Conservation (phyloP, 2,888 invertebrate genomes). For the Dasypolia templi region DNA sequence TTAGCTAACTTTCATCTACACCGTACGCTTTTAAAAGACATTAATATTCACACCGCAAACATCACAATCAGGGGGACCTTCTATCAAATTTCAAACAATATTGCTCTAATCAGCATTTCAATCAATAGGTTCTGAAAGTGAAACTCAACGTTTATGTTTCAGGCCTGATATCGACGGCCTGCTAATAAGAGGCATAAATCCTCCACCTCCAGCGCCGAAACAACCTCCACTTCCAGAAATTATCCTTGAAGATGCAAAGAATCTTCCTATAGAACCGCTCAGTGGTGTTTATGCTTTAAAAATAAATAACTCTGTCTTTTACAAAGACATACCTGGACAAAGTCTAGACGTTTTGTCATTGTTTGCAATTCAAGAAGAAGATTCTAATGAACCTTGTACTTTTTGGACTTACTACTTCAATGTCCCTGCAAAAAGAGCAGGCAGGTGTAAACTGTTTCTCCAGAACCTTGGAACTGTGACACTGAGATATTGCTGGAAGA, state of each 20-base stretch:
- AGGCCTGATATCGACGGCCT: conserved; percentile 79
- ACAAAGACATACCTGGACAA: conserved; percentile 76
- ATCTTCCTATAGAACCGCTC: conserved; percentile 52
- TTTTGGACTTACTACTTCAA: conserved; percentile 87
- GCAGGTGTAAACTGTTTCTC: conserved; percentile 81
- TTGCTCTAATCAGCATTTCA: too few species aligned
- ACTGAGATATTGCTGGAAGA: conserved; percentile 88
- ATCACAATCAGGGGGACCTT: background rate
- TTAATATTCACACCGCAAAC: background rate
- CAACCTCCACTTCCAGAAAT: conserved; percentile 75
- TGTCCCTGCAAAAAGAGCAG: conserved; percentile 76
- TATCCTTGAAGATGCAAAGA: conserved; percentile 58
- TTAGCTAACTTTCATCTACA: too few species aligned
- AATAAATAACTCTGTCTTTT: conserved; percentile 82
- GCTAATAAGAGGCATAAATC: conserved; percentile 80
- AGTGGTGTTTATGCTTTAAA: conserved; percentile 78
- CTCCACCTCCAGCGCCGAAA: conserved; percentile 74
- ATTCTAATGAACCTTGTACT: conserved; percentile 76
- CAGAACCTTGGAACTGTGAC: conserved; percentile 89
- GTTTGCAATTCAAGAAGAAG: conserved; percentile 69
- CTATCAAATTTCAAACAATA: background rate
- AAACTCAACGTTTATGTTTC: conserved; percentile 60
- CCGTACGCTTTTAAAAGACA: background rate
- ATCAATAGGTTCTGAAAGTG: background rate
- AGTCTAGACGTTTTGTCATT: conserved; percentile 64